Conservation (phyloP, 2,888 invertebrate species). For the Dichetophora obliterata region DNA sequence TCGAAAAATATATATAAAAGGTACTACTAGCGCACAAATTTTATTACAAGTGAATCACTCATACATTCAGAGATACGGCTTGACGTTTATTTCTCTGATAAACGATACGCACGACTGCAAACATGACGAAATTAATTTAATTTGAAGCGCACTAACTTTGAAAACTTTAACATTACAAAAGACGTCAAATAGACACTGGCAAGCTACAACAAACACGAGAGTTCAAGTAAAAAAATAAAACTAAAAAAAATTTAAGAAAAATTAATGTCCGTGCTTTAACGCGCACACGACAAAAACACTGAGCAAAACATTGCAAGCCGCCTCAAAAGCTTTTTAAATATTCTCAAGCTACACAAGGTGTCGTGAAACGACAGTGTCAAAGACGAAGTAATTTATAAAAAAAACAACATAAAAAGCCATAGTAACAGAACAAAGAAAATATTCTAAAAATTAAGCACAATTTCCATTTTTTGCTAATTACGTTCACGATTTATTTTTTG, state of each 20-base stretch:
- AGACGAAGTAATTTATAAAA: neutral
- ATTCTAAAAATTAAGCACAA: too few species aligned
- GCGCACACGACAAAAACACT: constrained; percentile 6
- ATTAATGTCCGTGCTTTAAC: neutral
- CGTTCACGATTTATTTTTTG: too few species aligned
- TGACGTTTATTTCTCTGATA: constrained; percentile 38
- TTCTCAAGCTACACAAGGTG: neutral
- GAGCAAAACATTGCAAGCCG: neutral
- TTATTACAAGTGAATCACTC: neutral
- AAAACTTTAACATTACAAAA: constrained; percentile 10
- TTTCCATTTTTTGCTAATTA: too few species aligned
- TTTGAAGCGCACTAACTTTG: constrained; percentile 40
- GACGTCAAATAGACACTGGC: neutral
- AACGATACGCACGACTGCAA: constrained; percentile 45
- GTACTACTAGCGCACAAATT: neutral
- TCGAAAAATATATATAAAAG: neutral
- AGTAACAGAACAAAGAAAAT: too few species aligned
- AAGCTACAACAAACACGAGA: neutral
- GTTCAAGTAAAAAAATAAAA: neutral
- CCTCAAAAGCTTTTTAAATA: neutral
- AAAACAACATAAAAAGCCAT: too few species aligned
- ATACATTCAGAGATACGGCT: neutral
- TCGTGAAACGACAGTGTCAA: neutral
- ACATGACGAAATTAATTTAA: constrained; percentile 47
- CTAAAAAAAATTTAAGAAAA: neutral